phyloP scores from a whole-genome alignment of 2,888 invertebrate genomes.

The Rhamphomyia laevipes region DNA sequence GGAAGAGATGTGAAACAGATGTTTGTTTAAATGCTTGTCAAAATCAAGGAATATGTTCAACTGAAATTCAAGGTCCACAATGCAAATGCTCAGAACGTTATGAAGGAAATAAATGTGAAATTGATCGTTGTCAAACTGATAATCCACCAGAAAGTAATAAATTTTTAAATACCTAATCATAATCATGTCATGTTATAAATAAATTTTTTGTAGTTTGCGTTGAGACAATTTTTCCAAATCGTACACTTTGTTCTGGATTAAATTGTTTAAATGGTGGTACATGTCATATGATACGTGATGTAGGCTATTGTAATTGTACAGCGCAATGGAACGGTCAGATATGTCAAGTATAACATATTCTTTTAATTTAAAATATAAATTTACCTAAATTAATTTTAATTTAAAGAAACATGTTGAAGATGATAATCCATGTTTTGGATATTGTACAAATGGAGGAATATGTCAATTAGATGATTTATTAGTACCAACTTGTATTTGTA shows the following conservation, averaged over 20 bases:
- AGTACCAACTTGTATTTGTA: constrained; percentile 44
- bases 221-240: constrained; percentile 23
- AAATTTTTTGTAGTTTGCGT: constrained; percentile 25
- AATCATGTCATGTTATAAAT: neutral
- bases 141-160: constrained; percentile 29
- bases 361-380: neutral
- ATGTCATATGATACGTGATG: constrained; percentile 39
- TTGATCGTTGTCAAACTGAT: constrained; percentile 39
- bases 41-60: constrained; percentile 40
- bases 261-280: constrained; percentile 45
- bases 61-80: constrained; percentile 30
- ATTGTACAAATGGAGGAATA: constrained; percentile 46
- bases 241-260: constrained; percentile 34
- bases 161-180: neutral
- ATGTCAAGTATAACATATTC: constrained; percentile 38
- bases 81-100: constrained; percentile 31
- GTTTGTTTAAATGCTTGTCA: constrained; percentile 46
- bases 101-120: constrained; percentile 42
- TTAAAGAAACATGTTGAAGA: constrained; percentile 42
- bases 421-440: constrained; percentile 48
- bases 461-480: constrained; percentile 44
- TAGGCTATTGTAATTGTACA: constrained; percentile 44
- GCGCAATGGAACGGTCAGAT: constrained; percentile 43
- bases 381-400: constrained; percentile 2
- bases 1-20: constrained; percentile 48